These are phyloP conservation scores for Tragelaphus imberbis DNA, from an alignment of 2,113 vertebrate species.

Conservation along the genomic window DNA sequence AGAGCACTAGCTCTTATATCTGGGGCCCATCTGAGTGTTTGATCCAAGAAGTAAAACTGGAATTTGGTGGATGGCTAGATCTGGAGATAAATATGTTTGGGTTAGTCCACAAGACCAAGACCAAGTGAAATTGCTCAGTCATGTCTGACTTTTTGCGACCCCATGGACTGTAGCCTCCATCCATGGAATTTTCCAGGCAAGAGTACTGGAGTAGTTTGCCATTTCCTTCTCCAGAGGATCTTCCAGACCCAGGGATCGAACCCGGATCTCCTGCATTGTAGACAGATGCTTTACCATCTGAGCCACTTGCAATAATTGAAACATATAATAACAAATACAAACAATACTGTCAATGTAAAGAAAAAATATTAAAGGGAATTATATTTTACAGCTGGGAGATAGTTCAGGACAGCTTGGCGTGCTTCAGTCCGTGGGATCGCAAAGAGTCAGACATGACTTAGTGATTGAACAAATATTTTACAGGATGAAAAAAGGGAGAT, in stretches of 20 bases:
- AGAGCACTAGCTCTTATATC: not conserved
- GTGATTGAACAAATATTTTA: not conserved
- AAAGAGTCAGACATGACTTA: not conserved
- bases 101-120: not conserved
- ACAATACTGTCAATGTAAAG: not conserved
- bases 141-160: rapidly evolving
- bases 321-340: not conserved
- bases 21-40: not conserved
- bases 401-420: not conserved
- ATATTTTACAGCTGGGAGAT: not conserved
- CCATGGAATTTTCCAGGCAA: no score
- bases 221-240: no score
- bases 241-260: no score
- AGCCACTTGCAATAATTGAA: not conserved
- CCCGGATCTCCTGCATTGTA: no score
- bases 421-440: not conserved
- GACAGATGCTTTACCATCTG: no score
- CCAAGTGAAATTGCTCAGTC: no score
- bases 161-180: no score
- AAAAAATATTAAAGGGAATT: not conserved
- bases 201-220: no score
- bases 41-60: not conserved
- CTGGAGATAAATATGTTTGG: not conserved
- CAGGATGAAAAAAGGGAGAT: not conserved
- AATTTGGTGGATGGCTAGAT: not conserved